Evolutionary conservation across 2,113 vertebrate genomes (phyloP).

Genomic region (Micromys minutus): DNA sequence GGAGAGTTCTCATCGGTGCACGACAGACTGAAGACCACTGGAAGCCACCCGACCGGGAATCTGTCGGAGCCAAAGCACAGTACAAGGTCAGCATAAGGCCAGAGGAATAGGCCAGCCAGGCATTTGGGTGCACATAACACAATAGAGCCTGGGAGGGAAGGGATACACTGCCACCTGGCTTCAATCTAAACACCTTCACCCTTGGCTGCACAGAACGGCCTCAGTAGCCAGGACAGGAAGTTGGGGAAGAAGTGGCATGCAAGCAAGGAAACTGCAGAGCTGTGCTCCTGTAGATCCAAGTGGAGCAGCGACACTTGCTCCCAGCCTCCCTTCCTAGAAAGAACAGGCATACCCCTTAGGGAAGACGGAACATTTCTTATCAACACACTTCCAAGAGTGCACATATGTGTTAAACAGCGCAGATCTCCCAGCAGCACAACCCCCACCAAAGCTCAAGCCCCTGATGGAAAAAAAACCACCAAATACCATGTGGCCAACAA

Average conservation of each 20-base stretch:
- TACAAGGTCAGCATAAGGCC: slow-evolving; percentile 77
- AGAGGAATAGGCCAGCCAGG: background rate
- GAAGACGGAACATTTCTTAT: background rate
- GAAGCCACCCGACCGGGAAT: slow-evolving; percentile 93
- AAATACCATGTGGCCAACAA: background rate
- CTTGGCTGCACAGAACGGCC: background rate
- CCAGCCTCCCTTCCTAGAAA: slow-evolving; percentile 11
- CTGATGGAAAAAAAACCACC: background rate
- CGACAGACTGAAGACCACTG: slow-evolving; percentile 93
- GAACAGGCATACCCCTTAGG: background rate
- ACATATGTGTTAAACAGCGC: background rate
- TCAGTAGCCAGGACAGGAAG: slow-evolving; percentile 41
- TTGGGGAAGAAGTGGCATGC: slow-evolving; percentile 56
- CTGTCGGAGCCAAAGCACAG: slow-evolving; percentile 90
- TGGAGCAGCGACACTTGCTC: background rate
- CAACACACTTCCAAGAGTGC: background rate
- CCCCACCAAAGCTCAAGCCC: slow-evolving; percentile 34
- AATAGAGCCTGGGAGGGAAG: background rate
- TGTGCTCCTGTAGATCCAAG: background rate
- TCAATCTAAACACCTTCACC: background rate
- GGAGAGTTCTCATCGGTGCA: slow-evolving; percentile 90
- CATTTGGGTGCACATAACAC: background rate
- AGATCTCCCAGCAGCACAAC: background rate
- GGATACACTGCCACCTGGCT: background rate
- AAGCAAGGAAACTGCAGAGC: slow-evolving; percentile 39